Base-by-base conservation (phyloP, 1,140 invertebrate species). In the Cepaea nemoralis region DNA sequence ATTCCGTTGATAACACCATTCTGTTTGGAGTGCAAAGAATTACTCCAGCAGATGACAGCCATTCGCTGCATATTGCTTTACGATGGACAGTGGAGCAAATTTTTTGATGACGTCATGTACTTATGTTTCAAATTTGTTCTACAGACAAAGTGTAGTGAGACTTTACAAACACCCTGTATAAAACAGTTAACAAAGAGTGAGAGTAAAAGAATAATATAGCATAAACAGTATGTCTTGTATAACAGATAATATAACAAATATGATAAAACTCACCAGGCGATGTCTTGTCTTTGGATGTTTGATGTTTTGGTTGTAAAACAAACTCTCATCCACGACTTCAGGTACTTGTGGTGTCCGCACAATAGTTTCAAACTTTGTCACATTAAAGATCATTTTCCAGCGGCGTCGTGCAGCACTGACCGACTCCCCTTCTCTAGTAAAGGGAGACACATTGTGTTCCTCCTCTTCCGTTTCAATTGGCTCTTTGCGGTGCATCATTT, bases 371-470 rank as follows among this genome's bases (percentile, higher is more conserved):
- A 88, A 86, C 80, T 88, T 90, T 77, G 86, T 80, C 0, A 89
- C 86, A 81, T 89, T 87, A 16, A 89, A 82, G 70, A 88, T 85
- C 85, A 89, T 82, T 66, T 82, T 86, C 89, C 89, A 90, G 33
- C 87, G 83, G 40, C 83, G 83, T 59, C 85, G 69, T 19, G 84
- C 84, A 31, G 69, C 33, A 40, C 33, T 50, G 19, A 1, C 3
- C 10, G 66, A 19, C 37, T 33, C 3, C 39, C 40, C 78, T 55
- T 33, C 24, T 14, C n/a, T 48, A 37, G 33, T 2, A 5, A 31
- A 48, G 8, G 40, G 33, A 31, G 6, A 12, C 24, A n/a, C 70
- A 14, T 12, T 37, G 0, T 37, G 45, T 33, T 35, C 77, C 3
- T 82, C 48, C 14, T 69, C 74, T 22, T 85, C 71, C 50, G 86